Percentiles rank a stretch among this genome's conserved stretches.
Conservation (phyloP, 2,888 invertebrate species). For the Meteorus colon region DNA sequence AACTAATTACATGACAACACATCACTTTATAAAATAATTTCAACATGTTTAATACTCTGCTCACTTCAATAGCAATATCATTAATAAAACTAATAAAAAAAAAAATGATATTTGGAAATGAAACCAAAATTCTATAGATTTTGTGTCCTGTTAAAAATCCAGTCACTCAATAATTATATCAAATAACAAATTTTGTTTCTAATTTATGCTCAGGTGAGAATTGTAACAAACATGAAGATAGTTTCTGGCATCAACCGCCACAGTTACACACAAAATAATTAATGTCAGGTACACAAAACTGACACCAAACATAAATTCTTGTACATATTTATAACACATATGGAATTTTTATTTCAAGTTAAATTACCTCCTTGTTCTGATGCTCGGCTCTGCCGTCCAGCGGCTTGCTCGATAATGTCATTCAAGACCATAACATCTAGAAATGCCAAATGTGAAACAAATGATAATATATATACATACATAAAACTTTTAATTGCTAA, state of each 20-base stretch:
- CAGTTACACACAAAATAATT: slow-evolving; percentile 42
- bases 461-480: neutral
- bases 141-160: neutral
- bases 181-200: neutral
- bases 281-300: slow-evolving; percentile 30
- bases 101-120: neutral
- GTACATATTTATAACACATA: slow-evolving; percentile 5
- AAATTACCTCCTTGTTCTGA: slow-evolving; percentile 90
- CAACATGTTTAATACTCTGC: slow-evolving; percentile 2
- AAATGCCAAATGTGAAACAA: slow-evolving; percentile 61
- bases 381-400: slow-evolving; percentile 89
- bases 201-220: neutral
- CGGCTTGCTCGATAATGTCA: slow-evolving; percentile 96
- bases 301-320: slow-evolving; percentile 11
- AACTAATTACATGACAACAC: slow-evolving; percentile 31
- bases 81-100: neutral
- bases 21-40: neutral
- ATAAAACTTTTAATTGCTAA: neutral
- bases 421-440: slow-evolving; percentile 97
- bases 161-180: neutral
- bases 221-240: slow-evolving; percentile 24
- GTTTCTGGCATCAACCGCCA: neutral
- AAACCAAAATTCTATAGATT: neutral
- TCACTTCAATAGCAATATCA: neutral
- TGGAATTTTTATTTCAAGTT: slow-evolving; percentile 13